Base-by-base conservation (phyloP, 2,113 vertebrate genomes). In the Paralichthys olivaceus region DNA sequence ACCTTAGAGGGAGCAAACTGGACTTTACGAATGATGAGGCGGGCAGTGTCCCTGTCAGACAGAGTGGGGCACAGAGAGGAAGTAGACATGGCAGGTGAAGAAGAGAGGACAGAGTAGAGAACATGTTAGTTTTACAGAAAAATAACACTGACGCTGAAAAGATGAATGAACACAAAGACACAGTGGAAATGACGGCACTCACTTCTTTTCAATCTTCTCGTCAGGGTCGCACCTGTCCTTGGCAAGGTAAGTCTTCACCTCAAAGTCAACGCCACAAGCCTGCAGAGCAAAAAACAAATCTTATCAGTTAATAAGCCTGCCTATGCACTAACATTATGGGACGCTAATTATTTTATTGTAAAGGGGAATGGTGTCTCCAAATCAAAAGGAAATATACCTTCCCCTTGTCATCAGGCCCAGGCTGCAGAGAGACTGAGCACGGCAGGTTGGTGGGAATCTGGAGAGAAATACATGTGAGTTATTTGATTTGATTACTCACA, bases 261-360 rank as follows among this genome's bases (percentile, higher is more conserved):
- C 96, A 7, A 95, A 98, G 90, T 98, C 97, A 12, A 98, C 95
- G 0, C 97, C 96, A 0, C 97, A 99, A 29, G 96, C 86, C 97
- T 99, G 80, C 0, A 81, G 80, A 84, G 17, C 5, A 78, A 63
- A 72, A 49, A 43, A 2, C 20, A 34, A 72, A 57, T 28, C 3
- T 5, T 19, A 47, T 19, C 45, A 5, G 45, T 17, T 19, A n/a
- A 2, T 55, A 53, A n/a, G 8, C 54, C 45, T 49, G 17, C 5
- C 45, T 45, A 19, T 26, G 54, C 22, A 14, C 54, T 26, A 29
- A 17, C 20, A 53, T 53, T 53, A 53, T 53, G 49, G 49, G 49
- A 53, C 13, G 1, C 14, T 14, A 9, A 4, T 19, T 13, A 5
- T 47, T 56, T 29, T 17, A 54, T 28, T n/a, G 22, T 22, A n/a